Evolutionary conservation across 2,113 vertebrate genomes (phyloP), one percentile per base, ranked within the genome.

Genomic region (Piprites chloris): DNA sequence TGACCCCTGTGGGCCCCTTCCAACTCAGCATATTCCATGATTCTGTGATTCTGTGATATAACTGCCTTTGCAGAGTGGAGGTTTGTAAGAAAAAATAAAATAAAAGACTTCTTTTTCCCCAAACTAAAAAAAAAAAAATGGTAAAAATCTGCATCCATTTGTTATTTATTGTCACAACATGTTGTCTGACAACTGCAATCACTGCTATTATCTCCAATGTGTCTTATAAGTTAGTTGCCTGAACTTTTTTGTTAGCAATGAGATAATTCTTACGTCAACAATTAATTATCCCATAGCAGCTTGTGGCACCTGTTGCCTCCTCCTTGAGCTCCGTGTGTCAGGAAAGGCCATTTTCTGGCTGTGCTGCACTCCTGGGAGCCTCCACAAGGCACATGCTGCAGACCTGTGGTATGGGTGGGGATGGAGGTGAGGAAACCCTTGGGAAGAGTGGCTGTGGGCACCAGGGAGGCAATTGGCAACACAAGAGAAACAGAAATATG

Each of bases 361-460:
- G 52, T 39, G 68, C 39, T 3, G 0, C 22, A 3, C 32, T 66
- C 42, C 62, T 47, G 67, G 2, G 9, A 47, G 44, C 58, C 44
- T 46, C 32, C 26, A 19, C 3, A 1, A 67, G 62, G 56, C 61
- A 33, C 0, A 5, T 33, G 6, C 41, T 10, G n/a, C 3, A 5
- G 85, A 79, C 66, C 61, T 33, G 42, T 2, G 5, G 56, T 4
- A 7, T 67, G 81, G 37, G 61, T 62, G 65, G n/a, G 6, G 86
- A 26, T 58, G 79, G 39, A 75, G 13, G 8, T 16, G 69, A 87
- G 82, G 50, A 81, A 72, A 42, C 18, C 28, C 0, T 2, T n/a
- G 58, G 47, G 39, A 85, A 32, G 42, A 85, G 78, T 2, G n/a
- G 41, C 90, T 69, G 46, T 19, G n/a, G 52, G 39, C 21, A 52